Evolutionary conservation across 2,888 invertebrate genomes (phyloP), one percentile per base, ranked within the genome.

Genomic region (Phaonia tiefii): DNA sequence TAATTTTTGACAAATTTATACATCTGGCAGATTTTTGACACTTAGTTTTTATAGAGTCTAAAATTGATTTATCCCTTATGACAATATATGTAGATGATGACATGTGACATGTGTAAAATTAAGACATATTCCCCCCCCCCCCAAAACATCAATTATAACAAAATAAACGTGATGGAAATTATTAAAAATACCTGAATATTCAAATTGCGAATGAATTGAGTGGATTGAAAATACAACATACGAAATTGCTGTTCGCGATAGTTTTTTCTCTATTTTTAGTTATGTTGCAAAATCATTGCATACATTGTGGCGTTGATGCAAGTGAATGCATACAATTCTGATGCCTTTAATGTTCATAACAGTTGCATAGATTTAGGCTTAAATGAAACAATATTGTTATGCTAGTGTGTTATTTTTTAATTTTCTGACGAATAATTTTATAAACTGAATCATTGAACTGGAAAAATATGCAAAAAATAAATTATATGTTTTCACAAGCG

Each of bases 401-500:
- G 5, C 37, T 37, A 3, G 46, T 46, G 31, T 39, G 49, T 67
- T 66, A 8, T 51, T 11, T 46, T 63, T n/a, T 17, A 46, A n/a
- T n/a, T n/a, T n/a, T 20, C 49, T 51, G 51, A n/a, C 11, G 44
- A 20, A 44, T 39, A 20, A 60, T 60, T 51, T 67, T 54, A 69
- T 42, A 39, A 69, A 54, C 26, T 26, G 26, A 70, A 72, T 49
- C 80, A 58, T 74, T 74, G 73, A 70, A 66, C 76, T 73, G 69
- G 25, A 70, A 73, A 73, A 58, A 37, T 58, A 54, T 70, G 70
- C 49, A 75, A 73, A 58, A 73, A 73, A 76, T 71, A 71, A 80
- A 66, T 76, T 51, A 66, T 58, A 65, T 74, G 66, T 58, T 72
- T 31, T 73, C 51, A 77, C 73, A 80, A 76, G 72, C 46, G 69